phyloP scores from a whole-genome alignment of 2,888 invertebrate genomes.

The Dasysyrphus albostriatus region DNA sequence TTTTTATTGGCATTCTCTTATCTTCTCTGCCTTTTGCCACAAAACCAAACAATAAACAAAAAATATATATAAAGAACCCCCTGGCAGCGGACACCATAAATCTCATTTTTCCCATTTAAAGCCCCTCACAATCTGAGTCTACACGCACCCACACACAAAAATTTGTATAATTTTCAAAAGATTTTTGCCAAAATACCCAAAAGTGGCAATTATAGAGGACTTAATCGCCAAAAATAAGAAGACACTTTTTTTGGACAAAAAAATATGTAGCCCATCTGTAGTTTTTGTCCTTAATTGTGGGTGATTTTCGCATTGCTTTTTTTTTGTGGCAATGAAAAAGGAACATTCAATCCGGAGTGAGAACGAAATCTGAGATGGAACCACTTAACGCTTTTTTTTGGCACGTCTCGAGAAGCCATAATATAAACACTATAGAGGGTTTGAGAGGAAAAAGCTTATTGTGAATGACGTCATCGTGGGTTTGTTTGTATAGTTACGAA shows the following conservation, averaged over 20 bases:
- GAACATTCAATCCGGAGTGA: constrained; percentile 28
- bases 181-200: constrained; percentile 57
- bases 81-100: constrained; percentile 3
- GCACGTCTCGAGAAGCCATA: constrained; percentile 31
- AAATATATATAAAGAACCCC: constrained; percentile 2
- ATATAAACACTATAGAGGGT: constrained; percentile 5
- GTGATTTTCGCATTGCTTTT: constrained; percentile 2
- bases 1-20: constrained; percentile 9
- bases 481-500: background rate
- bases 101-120: background rate
- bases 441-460: constrained; percentile 23
- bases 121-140: background rate
- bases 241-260: constrained; percentile 11
- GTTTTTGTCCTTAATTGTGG: constrained; percentile 28
- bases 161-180: constrained; percentile 30
- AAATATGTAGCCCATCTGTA: background rate
- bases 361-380: constrained; percentile 51
- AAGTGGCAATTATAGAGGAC: constrained; percentile 68
- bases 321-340: constrained; percentile 9
- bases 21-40: background rate
- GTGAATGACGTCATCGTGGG: constrained; percentile 12
- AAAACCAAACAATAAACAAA: background rate
- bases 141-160: background rate
- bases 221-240: constrained; percentile 35
- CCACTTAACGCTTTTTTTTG: constrained; percentile 22